Percentiles rank a stretch among this genome's conserved stretches.
Conservation (phyloP, 2,797 vertebrate genomes). For the Catharus ustulatus region DNA sequence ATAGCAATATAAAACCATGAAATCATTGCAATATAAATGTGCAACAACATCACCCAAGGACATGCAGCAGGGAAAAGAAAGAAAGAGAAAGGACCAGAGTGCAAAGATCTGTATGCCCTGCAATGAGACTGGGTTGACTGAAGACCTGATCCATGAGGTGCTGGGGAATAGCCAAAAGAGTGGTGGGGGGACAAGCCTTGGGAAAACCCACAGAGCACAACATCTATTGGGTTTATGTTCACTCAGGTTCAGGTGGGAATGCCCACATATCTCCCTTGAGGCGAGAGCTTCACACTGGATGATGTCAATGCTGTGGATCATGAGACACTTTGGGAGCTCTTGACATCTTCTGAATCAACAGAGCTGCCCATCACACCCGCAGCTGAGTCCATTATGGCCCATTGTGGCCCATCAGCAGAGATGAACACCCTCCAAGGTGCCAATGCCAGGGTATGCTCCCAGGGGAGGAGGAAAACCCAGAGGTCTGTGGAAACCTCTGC, state of each 20-base stretch:
- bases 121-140: neutral
- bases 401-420: neutral
- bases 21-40: neutral
- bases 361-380: too few relatives aligned
- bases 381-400: neutral
- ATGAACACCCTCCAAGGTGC: too few relatives aligned
- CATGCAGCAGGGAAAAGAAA: neutral
- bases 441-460: rapidly evolving
- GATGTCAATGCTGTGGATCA: too few relatives aligned
- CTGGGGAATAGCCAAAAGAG: too few relatives aligned
- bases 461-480: neutral
- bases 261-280: neutral
- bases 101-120: neutral
- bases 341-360: neutral
- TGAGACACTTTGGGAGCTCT: rapidly evolving
- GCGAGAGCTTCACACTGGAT: rapidly evolving
- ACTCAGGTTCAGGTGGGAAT: neutral
- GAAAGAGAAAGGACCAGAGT: neutral
- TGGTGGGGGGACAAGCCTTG: neutral
- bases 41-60: neutral
- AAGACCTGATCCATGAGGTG: neutral
- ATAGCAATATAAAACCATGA: neutral
- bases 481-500: neutral
- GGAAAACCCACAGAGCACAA: neutral
- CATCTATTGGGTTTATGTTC: neutral